A percentile compares a stretch with the other conserved stretches of the same genome.
phyloP scores from a whole-genome alignment of 2,797 vertebrate species.

The Sarcophilus harrisii region DNA sequence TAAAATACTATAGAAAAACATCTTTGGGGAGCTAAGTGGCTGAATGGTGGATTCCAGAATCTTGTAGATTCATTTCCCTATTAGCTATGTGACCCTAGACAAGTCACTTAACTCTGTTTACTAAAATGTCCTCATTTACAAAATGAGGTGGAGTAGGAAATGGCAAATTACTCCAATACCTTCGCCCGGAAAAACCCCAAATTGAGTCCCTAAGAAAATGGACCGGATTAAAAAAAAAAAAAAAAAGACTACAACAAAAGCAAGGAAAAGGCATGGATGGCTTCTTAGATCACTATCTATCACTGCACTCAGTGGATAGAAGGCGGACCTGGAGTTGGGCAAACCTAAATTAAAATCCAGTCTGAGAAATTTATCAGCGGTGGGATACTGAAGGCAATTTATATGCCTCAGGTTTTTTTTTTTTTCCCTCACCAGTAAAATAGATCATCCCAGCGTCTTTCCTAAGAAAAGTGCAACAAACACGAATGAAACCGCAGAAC shows the following conservation, averaged over 20 bases:
- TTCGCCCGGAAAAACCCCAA: not conserved
- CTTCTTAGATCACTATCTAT: no score
- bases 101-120: not conserved
- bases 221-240: rapidly evolving
- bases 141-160: not conserved
- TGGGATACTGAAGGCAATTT: not conserved
- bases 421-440: no score
- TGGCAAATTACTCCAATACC: not conserved
- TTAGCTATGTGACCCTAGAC: not conserved
- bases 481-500: no score
- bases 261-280: not conserved
- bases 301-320: no score
- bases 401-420: not conserved
- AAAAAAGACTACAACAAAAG: not conserved
- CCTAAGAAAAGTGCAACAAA: no score
- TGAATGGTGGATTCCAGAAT: not conserved
- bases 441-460: not conserved
- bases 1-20: not conserved
- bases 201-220: not conserved
- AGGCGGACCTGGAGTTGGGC: no score
- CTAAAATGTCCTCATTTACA: not conserved
- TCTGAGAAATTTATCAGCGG: not conserved
- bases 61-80: not conserved
- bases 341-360: not conserved
- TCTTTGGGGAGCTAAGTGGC: rapidly evolving